phyloP scores from a whole-genome alignment of 2,888 invertebrate species.

The Ophioninae sp. region DNA sequence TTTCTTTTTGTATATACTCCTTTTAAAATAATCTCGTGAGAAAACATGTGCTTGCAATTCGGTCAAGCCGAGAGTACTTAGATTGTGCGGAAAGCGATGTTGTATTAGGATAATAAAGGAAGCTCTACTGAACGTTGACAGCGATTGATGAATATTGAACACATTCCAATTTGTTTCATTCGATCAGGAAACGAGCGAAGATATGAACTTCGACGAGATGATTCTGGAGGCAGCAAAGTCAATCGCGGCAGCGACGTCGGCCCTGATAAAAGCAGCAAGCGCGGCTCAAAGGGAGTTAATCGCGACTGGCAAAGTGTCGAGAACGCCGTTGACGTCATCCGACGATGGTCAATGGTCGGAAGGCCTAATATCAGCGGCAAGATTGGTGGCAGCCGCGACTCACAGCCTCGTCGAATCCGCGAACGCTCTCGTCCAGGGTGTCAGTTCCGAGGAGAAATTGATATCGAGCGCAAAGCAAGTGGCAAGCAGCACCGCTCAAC shows the following conservation, averaged over 20 bases:
- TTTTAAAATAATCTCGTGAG: too few species aligned
- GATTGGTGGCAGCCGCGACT: slow-evolving; percentile 97
- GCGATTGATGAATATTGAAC: not conserved
- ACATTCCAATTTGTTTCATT: not conserved
- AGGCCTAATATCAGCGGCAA: slow-evolving; percentile 96
- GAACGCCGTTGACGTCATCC: slow-evolving; percentile 91
- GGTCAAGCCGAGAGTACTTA: not conserved
- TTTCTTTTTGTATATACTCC: too few species aligned
- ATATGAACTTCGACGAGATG: slow-evolving; percentile 99
- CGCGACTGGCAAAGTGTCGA: slow-evolving; percentile 92
- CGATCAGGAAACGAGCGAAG: slow-evolving; percentile 92
- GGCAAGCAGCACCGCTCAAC: slow-evolving; percentile 97
- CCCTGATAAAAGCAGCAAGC: slow-evolving; percentile 97
- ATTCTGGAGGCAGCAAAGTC: slow-evolving; percentile 99
- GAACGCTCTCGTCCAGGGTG: slow-evolving; percentile 96
- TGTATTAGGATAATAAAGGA: too few species aligned
- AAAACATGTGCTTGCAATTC: not conserved
- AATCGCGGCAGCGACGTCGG: slow-evolving; percentile 98
- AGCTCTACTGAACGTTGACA: not conserved
- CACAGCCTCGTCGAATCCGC: slow-evolving; percentile 99
- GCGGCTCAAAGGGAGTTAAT: slow-evolving; percentile 98
- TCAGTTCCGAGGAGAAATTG: slow-evolving; percentile 96
- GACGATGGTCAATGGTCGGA: slow-evolving; percentile 99
- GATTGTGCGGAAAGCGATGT: not conserved
- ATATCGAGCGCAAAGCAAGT: slow-evolving; percentile 98